Percentiles rank a stretch among this genome's conserved stretches.
Evolutionary conservation across 2,888 invertebrate genomes (phyloP).

Genomic region (Agriopis marginaria): DNA sequence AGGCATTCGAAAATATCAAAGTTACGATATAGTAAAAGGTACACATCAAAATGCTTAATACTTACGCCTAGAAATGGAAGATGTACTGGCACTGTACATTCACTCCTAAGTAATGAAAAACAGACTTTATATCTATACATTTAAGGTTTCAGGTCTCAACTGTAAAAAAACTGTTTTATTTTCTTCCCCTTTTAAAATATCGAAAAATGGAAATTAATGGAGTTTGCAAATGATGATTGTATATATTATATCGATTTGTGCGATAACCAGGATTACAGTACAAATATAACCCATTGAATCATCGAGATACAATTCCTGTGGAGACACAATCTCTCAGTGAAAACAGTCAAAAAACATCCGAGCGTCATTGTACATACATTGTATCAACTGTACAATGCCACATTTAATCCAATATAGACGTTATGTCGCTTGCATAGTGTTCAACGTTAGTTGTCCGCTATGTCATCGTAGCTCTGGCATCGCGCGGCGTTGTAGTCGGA

Average conservation of each 20-base stretch:
- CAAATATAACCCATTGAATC: slow-evolving; percentile 22
- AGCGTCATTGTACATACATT: too few species aligned
- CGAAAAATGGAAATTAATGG: slow-evolving; percentile 24
- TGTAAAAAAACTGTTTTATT: neutral
- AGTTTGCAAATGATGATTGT: slow-evolving; percentile 11
- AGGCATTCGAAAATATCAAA: slow-evolving; percentile 55
- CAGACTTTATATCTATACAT: slow-evolving; percentile 1
- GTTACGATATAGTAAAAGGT: slow-evolving; percentile 51
- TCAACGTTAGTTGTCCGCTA: too few species aligned
- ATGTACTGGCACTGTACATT: slow-evolving; percentile 53
- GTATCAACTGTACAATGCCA: too few species aligned
- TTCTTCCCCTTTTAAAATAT: neutral
- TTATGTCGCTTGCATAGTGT: too few species aligned
- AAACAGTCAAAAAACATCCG: too few species aligned
- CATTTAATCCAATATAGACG: too few species aligned
- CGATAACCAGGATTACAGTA: slow-evolving; percentile 37
- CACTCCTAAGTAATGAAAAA: slow-evolving; percentile 10
- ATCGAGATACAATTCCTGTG: too few species aligned
- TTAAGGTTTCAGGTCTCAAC: neutral
- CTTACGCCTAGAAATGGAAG: slow-evolving; percentile 53
- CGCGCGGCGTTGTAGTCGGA: too few species aligned
- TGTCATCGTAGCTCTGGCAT: too few species aligned
- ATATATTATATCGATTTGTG: slow-evolving; percentile 30
- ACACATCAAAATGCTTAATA: slow-evolving; percentile 58
- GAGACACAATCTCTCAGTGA: too few species aligned